phyloP scores from a whole-genome alignment of 2,797 vertebrate genomes.

The Rhynchonycteris naso region DNA sequence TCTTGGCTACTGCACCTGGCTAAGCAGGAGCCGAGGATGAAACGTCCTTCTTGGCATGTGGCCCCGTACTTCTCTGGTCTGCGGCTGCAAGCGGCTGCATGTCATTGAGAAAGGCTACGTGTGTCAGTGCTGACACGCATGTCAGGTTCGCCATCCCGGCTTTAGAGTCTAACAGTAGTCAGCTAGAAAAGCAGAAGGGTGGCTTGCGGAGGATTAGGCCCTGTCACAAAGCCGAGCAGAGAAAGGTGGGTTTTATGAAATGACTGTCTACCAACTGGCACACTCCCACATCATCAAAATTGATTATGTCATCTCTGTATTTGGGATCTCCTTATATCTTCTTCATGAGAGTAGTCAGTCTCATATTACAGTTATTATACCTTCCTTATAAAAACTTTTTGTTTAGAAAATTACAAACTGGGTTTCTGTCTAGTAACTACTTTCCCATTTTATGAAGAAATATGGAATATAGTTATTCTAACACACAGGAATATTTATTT shows the following conservation, averaged over 20 bases:
- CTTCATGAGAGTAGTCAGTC: not conserved
- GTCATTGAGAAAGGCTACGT: no score
- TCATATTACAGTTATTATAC: not conserved
- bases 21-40: no score
- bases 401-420: slow-evolving; percentile 23
- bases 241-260: slow-evolving; percentile 12
- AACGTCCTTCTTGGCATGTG: no score
- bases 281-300: not conserved
- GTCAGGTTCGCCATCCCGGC: no score
- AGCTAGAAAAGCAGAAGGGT: not conserved
- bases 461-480: not conserved
- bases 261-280: not conserved
- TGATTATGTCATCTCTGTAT: not conserved
- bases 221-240: not conserved
- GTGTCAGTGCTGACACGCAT: no score
- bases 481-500: slow-evolving; percentile 29
- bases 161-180: not conserved
- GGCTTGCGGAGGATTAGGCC: not conserved
- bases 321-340: not conserved
- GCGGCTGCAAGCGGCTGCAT: no score
- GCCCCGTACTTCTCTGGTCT: no score
- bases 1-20: no score
- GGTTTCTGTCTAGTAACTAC: not conserved
- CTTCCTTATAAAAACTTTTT: not conserved
- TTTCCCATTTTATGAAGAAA: slow-evolving; percentile 35